A percentile compares a stretch with the other conserved stretches of the same genome.
Evolutionary conservation across 1,140 invertebrate genomes (phyloP).

Genomic region (Hestina assimilis): DNA sequence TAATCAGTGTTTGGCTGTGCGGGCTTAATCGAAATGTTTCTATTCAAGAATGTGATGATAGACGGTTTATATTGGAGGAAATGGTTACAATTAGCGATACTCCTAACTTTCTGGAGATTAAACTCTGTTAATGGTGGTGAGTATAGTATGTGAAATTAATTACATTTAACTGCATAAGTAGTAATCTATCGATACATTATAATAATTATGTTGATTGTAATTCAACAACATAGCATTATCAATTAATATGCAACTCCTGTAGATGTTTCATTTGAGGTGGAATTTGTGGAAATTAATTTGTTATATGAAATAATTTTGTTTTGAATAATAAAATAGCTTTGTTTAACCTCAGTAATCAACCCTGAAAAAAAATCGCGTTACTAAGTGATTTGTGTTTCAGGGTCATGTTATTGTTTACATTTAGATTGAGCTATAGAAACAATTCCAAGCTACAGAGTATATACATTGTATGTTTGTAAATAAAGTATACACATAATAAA

Average conservation of each 20-base stretch:
- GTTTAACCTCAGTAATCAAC: too few species aligned
- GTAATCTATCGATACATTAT: neutral
- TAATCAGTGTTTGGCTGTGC: conserved; percentile 55
- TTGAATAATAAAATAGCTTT: neutral
- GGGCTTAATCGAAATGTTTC: conserved; percentile 55
- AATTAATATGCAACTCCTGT: neutral
- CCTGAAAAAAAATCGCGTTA: too few species aligned
- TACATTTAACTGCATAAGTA: too few species aligned
- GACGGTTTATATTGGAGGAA: conserved; percentile 48
- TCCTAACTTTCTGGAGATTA: conserved; percentile 41
- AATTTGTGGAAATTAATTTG: neutral
- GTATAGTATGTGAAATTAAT: too few species aligned
- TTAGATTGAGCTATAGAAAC: neutral
- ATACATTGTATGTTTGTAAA: neutral
- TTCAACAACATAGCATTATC: neutral
- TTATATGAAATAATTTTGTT: neutral
- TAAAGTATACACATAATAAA: too few species aligned
- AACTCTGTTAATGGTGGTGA: conserved; percentile 55
- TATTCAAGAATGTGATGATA: conserved; percentile 56
- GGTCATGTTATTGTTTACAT: neutral
- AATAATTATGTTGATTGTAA: neutral
- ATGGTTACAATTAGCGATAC: conserved; percentile 49
- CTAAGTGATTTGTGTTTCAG: neutral
- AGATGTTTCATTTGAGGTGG: neutral
- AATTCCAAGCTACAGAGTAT: too few species aligned